A percentile compares a stretch with the other conserved stretches of the same genome.
Evolutionary conservation across 2,797 vertebrate species (phyloP).

Genomic region (Psittacula derbiana): DNA sequence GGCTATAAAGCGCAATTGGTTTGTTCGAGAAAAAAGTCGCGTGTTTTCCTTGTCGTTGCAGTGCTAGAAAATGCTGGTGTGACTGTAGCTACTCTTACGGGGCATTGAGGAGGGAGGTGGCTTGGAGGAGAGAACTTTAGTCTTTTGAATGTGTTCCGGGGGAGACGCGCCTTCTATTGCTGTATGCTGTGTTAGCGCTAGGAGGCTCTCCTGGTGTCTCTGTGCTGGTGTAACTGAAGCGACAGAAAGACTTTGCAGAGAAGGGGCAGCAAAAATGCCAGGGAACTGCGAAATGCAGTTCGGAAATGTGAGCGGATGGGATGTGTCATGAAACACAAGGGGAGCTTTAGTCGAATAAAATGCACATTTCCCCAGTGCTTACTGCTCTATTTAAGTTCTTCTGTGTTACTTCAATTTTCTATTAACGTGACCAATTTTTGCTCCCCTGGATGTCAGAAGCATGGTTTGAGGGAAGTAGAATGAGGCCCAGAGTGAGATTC

Average conservation of each 20-base stretch:
- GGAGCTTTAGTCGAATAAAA: background rate
- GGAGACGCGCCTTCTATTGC: background rate
- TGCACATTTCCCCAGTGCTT: background rate
- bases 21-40: background rate
- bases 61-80: background rate
- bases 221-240: background rate
- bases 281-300: background rate
- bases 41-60: background rate
- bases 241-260: background rate
- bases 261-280: background rate
- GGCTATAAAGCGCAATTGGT: background rate
- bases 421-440: background rate
- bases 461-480: background rate
- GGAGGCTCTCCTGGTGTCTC: background rate
- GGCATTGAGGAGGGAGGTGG: background rate
- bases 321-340: background rate
- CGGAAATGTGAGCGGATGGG: background rate
- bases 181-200: background rate
- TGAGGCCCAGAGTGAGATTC: background rate
- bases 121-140: background rate
- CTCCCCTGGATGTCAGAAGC: background rate
- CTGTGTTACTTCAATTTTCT: background rate
- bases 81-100: background rate
- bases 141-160: background rate
- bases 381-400: conserved; percentile 11